Evolutionary conservation across 2,797 vertebrate genomes (phyloP).

Genomic region (Sardinella longiceps): DNA sequence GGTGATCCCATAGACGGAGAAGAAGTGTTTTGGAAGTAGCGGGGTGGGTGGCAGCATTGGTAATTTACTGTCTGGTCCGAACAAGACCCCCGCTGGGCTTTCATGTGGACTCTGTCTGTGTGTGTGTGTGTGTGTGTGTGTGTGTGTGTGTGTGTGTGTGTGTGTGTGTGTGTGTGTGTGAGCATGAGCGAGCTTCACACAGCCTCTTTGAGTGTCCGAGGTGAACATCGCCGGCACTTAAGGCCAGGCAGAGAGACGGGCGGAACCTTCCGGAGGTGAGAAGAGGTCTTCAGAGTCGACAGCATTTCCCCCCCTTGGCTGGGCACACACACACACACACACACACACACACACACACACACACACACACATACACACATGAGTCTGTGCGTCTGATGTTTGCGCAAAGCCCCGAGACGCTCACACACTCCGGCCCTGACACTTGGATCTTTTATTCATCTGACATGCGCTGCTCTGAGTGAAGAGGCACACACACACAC

Average conservation of each 20-base stretch:
- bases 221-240: conserved; percentile 28
- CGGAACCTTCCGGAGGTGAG: conserved; percentile 32
- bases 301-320: not conserved
- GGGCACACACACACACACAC: not conserved
- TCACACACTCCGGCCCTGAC: conserved; percentile 5
- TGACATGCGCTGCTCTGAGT: conserved; percentile 21
- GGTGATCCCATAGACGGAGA: too few relatives aligned
- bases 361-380: too few relatives aligned
- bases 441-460: conserved; percentile 42
- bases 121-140: not conserved
- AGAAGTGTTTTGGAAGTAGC: not conserved
- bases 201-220: conserved; percentile 17
- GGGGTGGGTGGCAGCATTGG: not conserved
- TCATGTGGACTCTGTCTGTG: not conserved
- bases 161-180: conserved; percentile 34
- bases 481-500: too few relatives aligned
- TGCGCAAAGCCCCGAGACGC: conserved; percentile 19
- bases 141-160: not conserved
- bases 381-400: not conserved
- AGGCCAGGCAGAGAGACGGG: conserved; percentile 18
- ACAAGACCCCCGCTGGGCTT: not conserved
- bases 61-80: not conserved
- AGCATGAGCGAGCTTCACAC: conserved; percentile 26
- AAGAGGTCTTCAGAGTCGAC: not conserved
- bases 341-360: too few relatives aligned